Base-by-base conservation (phyloP, 2,797 vertebrate genomes). In the Anguilla obscura region DNA sequence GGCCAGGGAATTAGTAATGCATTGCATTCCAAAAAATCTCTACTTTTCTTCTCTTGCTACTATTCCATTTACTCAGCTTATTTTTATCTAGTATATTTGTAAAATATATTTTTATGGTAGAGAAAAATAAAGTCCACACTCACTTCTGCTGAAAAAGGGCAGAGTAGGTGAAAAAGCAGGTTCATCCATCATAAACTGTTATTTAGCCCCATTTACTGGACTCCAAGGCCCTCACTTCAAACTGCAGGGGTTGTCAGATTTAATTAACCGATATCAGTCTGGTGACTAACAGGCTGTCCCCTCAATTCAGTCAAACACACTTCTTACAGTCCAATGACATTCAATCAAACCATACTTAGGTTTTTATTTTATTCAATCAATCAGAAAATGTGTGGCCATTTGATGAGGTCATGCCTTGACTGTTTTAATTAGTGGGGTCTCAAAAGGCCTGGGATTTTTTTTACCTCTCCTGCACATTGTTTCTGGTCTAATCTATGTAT, bases 321-420 rank as follows among this genome's bases (percentile, higher is more conserved):
- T 27, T 66, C 50, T 63, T 63, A 66, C n/a, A 14, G 63, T 3
- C 21, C 63, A 8, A 8, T 8, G 63, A 24, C 7, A 66, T 66
- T 66, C 63, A 66, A 66, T 66, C 63, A 66, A 66, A 66, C n/a
- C 63, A 66, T 66, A 66, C 63, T 66, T 66, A 63, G 58, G 14
- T 27, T 27, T 60, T 66, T 56, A 16, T 56, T 18, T 56, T 18
- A 18, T 56, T 66, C n/a, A 66, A 6, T 66, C 63, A 66, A n/a
- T 66, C 63, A 66, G 63, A 24, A 66, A 66, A 27, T 27, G 63
- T 27, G 63, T 66, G 63, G 63, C 63, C 63, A 27, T 66, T 66
- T 66, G 21, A 66, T 66, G n/a, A 66, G n/a, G 21, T n/a, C 63
- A 66, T 8, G 63, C 63, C n/a, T 66, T 66, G n/a, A 66, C n/a